Evolutionary conservation across 2,888 invertebrate genomes (phyloP).

Genomic region (Metopia argyrocephala): DNA sequence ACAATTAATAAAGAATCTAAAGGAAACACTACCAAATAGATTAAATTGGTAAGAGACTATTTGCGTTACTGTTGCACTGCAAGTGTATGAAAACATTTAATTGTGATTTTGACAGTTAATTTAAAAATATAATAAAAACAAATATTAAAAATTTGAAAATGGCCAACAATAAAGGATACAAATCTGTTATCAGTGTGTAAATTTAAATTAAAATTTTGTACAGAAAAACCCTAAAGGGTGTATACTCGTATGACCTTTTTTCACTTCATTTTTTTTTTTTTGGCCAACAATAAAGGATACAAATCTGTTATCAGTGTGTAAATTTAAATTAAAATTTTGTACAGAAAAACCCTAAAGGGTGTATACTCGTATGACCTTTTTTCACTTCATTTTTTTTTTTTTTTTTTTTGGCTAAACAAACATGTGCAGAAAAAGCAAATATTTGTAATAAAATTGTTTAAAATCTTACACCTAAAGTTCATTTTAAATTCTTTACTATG

Average conservation of each 20-base stretch:
- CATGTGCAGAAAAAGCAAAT: neutral
- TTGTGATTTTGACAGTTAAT: constrained; percentile 3
- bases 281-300: neutral
- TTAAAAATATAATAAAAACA: constrained; percentile 4
- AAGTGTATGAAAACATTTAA: neutral
- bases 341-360: no score
- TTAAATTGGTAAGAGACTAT: neutral
- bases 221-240: no score
- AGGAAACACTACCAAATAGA: constrained; percentile 13
- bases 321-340: no score
- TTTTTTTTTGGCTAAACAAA: no score
- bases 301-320: neutral
- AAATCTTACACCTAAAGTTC: constrained; percentile 19
- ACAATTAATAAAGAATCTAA: neutral
- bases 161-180: neutral
- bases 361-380: no score
- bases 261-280: no score
- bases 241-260: no score
- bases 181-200: neutral
- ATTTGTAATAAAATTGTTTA: neutral
- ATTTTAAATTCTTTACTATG: constrained; percentile 4
- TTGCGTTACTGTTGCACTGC: neutral
- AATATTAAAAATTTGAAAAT: neutral
- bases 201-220: no score
- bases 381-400: no score